Conservation (phyloP, 2,113 vertebrate genomes). For the Sapajus apella region DNA sequence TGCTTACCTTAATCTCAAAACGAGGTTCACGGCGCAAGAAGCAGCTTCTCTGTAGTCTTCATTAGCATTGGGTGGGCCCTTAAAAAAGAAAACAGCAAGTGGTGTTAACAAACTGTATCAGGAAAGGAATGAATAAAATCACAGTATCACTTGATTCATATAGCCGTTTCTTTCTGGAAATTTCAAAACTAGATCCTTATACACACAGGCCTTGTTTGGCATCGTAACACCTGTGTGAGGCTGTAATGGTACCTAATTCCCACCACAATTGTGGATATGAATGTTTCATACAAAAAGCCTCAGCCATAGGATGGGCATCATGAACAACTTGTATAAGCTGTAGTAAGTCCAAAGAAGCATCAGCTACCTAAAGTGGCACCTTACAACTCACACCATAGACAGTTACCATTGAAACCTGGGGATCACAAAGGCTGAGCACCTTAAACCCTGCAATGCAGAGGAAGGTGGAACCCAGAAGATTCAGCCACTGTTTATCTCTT, state of each 20-base stretch:
- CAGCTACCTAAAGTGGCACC: background rate
- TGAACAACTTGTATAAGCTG: background rate
- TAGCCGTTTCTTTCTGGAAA: background rate
- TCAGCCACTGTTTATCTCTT: background rate
- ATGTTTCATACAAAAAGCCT: background rate
- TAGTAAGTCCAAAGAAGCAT: background rate
- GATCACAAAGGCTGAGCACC: background rate
- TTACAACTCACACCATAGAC: background rate
- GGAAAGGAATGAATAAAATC: background rate
- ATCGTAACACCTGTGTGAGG: background rate
- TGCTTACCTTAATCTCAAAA: slow-evolving; percentile 96
- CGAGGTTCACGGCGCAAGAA: slow-evolving; percentile 93
- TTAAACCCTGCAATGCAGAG: background rate
- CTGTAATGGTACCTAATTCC: background rate
- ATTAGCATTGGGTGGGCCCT: slow-evolving; percentile 90
- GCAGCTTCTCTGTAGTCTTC: slow-evolving; percentile 87
- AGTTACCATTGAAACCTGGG: background rate
- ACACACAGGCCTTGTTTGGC: background rate
- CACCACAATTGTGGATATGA: background rate
- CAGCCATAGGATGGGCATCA: fast-evolving
- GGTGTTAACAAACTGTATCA: slow-evolving; percentile 17
- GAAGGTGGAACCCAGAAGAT: background rate
- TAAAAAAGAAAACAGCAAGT: slow-evolving; percentile 67
- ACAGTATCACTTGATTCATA: background rate
- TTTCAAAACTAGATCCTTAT: background rate